Evolutionary conservation across 1,140 invertebrate genomes (phyloP).

Genomic region (Sipha flava): DNA sequence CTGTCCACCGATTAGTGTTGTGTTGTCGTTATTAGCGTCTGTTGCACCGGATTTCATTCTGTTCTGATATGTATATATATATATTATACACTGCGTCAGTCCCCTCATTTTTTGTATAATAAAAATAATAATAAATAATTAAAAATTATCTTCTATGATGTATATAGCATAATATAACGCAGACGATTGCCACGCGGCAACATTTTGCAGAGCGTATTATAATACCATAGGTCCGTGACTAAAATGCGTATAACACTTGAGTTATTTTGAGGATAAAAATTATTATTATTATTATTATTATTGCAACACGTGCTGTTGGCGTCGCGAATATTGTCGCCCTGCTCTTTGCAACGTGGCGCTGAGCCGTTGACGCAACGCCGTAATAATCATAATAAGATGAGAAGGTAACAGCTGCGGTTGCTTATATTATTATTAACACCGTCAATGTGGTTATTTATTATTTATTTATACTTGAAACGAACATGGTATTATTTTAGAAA

Average conservation of each 20-base stretch:
- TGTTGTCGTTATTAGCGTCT: slow-evolving; percentile 9
- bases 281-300: slow-evolving; percentile 1
- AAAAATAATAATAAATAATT: slow-evolving; percentile 22
- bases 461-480: background rate
- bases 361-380: background rate
- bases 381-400: slow-evolving; percentile 12
- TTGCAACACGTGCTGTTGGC: background rate
- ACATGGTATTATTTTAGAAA: too few species aligned
- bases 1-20: slow-evolving; percentile 2
- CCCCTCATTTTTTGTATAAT: background rate
- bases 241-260: background rate
- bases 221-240: background rate
- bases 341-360: background rate
- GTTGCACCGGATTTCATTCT: slow-evolving; percentile 12
- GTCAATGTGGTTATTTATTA: background rate
- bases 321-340: background rate
- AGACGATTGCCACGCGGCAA: background rate
- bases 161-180: background rate
- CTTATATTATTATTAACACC: slow-evolving; percentile 17
- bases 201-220: background rate
- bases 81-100: background rate
- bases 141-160: background rate
- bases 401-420: slow-evolving; percentile 3
- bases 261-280: background rate
- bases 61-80: background rate